Evolutionary conservation across 2,113 vertebrate genomes (phyloP).

Genomic region (Pteronura brasiliensis): DNA sequence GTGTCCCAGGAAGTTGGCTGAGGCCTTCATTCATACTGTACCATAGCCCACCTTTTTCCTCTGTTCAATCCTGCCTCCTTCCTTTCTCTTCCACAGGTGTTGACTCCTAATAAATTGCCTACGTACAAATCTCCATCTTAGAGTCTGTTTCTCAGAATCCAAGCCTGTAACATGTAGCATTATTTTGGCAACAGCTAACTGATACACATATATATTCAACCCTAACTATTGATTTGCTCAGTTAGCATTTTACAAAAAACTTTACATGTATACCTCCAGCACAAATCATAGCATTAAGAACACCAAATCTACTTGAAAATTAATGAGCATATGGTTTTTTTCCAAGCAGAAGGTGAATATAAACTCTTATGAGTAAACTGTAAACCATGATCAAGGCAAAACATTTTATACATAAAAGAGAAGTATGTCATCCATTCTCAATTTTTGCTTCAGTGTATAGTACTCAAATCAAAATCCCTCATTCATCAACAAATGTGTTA

Average conservation of each 20-base stretch:
- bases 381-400: not conserved
- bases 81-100: not conserved
- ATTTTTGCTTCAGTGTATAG: not conserved
- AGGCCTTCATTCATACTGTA: not conserved
- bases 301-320: slow-evolving; percentile 20
- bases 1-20: too few relatives aligned
- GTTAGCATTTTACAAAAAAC: slow-evolving; percentile 26
- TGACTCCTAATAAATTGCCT: not conserved
- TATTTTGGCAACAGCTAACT: not conserved
- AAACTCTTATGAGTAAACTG: not conserved
- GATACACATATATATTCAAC: not conserved
- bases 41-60: not conserved
- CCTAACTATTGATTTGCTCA: not conserved
- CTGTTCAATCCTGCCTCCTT: not conserved
- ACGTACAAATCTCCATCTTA: not conserved
- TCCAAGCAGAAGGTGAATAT: not conserved
- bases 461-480: not conserved
- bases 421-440: not conserved
- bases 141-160: not conserved
- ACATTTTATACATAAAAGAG: not conserved
- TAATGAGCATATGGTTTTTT: not conserved
- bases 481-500: not conserved
- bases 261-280: not conserved
- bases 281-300: slow-evolving; percentile 17
- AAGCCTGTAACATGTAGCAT: not conserved